Percentiles rank a stretch among this genome's conserved stretches.
Conservation (phyloP, 2,113 vertebrate species). For the Anser brachyrhynchus region DNA sequence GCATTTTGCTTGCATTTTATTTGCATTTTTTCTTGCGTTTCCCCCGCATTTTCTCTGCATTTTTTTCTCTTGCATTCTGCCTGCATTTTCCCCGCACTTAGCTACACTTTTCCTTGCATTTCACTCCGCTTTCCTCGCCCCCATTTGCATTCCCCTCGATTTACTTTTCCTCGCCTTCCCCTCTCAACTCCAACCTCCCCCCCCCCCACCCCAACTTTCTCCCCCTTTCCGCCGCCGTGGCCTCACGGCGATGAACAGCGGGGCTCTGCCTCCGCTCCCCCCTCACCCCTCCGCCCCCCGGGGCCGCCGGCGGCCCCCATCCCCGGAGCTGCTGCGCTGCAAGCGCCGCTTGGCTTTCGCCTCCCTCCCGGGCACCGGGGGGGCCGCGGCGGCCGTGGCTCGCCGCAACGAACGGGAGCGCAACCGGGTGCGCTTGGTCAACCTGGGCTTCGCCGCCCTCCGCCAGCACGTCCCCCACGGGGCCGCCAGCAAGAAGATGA, state of each 20-base stretch:
- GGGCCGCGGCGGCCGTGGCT: slow-evolving; percentile 87
- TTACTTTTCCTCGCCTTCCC: no score
- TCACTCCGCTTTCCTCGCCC: no score
- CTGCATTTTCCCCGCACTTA: no score
- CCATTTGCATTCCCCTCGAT: no score
- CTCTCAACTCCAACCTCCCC: no score
- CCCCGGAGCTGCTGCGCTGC: slow-evolving; percentile 90
- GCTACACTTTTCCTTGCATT: no score
- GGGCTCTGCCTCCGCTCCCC: neutral
- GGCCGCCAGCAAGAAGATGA: slow-evolving; percentile 96
- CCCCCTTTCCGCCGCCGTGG: neutral
- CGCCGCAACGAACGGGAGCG: slow-evolving; percentile 93
- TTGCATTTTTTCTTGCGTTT: neutral
- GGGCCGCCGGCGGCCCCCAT: slow-evolving; percentile 66
- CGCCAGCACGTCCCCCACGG: slow-evolving; percentile 95
- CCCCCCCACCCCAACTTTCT: neutral
- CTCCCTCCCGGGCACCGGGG: slow-evolving; percentile 65
- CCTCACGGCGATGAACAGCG: neutral
- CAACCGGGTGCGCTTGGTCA: slow-evolving; percentile 94
- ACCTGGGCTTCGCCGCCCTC: slow-evolving; percentile 95
- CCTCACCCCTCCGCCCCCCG: neutral
- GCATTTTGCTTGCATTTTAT: neutral
- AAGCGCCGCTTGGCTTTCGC: slow-evolving; percentile 86
- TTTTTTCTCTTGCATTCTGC: no score
- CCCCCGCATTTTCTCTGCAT: no score